Base-by-base conservation (phyloP, 2,888 invertebrate species). In the Pyrrhosoma nymphula region DNA sequence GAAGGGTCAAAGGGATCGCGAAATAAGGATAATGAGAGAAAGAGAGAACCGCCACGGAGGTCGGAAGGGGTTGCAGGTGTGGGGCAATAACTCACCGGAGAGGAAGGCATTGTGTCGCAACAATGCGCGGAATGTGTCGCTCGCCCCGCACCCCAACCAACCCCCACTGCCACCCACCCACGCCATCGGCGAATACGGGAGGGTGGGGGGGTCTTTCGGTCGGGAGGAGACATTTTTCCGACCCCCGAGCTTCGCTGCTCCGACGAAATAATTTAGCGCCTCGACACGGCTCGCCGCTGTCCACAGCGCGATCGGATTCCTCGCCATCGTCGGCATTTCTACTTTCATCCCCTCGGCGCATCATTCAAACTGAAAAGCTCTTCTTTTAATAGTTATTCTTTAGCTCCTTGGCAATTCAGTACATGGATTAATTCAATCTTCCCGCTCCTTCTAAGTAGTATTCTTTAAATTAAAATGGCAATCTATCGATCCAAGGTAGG, bases 1-100 rank as follows among this genome's bases (percentile, higher is more conserved):
- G n/a, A 30, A 82, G 82, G 82, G 82, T 82, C 30, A 82, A 82
- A 82, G 69, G 82, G 82, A 35, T 10, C 35, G 35, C 2, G 35
- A 23, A 82, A 82, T 82, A 82, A 82, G 82, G 82, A 18, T 82
- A 82, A 82, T 82, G 82, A 82, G 82, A 69, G 69, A 14, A 12
- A 30, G 35, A 82, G 82, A 69, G 69, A n/a, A 20, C 23, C 23
- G 26, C 69, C 18, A 14, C 23, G 69, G n/a, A 69, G 35, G 82
- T 16, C 30, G 82, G 16, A 18, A 30, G 35, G 82, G 82, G n/a
- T 6, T 20, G 30, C 23, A 26, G 82, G 82, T 18, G 82, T 35
- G 30, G 82, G 82, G 82, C 30, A 82, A 18, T 82, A 82, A 82
- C 82, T 82, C 82, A 82, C 82, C 82, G 82, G 35, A 82, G 82